phyloP scores from a whole-genome alignment of 2,113 vertebrate species.

The Strigops habroptila region DNA sequence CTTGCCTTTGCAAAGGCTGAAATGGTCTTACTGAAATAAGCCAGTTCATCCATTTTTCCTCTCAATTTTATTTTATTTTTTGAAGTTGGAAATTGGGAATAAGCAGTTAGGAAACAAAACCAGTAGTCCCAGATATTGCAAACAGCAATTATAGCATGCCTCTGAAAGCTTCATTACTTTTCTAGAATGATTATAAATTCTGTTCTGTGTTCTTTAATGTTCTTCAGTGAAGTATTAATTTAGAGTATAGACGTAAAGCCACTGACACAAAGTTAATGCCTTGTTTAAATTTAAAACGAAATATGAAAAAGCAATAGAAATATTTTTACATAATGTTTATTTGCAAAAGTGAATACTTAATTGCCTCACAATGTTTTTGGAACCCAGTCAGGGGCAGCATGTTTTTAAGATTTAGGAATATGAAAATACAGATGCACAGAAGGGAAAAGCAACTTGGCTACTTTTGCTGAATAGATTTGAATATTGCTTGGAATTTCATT shows the following conservation, averaged over 20 bases:
- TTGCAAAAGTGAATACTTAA: not conserved
- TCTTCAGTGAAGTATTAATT: not conserved
- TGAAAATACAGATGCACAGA: not conserved
- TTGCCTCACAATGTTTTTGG: not conserved
- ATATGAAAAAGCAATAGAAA: not conserved
- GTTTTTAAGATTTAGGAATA: not conserved
- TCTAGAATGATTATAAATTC: not conserved
- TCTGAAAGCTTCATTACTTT: not conserved
- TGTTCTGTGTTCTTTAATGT: not conserved
- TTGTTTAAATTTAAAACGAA: not conserved
- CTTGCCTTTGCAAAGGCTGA: not conserved
- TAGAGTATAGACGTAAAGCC: not conserved
- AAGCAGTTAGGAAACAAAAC: not conserved
- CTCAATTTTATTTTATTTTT: not conserved
- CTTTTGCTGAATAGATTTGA: not conserved
- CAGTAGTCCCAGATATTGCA: not conserved
- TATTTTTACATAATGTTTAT: not conserved
- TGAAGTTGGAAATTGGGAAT: not conserved
- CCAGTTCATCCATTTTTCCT: not conserved
- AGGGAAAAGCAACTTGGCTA: not conserved
- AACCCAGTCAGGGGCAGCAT: not conserved
- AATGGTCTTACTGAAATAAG: not conserved
- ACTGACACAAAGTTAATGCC: not conserved
- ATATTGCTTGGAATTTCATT: not conserved
- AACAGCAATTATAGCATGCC: not conserved